Conservation (phyloP, 2,888 invertebrate species). For the Drosophila rubida region DNA sequence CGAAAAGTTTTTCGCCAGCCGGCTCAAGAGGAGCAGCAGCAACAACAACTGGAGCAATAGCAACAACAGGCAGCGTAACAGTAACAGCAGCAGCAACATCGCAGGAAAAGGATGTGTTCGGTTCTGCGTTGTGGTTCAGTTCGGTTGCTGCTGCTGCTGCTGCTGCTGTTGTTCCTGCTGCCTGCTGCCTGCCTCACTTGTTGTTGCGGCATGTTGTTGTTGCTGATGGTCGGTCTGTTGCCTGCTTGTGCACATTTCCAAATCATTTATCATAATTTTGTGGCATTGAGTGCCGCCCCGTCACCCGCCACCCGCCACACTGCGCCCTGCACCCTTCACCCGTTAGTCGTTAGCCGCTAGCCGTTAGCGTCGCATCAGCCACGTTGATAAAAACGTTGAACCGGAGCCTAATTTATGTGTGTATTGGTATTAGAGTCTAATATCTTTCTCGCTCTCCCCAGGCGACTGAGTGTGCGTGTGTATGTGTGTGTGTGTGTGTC, state of each 20-base stretch:
- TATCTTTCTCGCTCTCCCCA: constrained; percentile 6
- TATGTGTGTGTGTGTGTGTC: constrained; percentile 21
- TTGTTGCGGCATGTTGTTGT: constrained; percentile 25
- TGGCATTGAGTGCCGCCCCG: constrained; percentile 66
- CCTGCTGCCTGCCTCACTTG: constrained; percentile 50
- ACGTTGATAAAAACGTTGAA: constrained; percentile 77
- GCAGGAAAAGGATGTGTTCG: constrained; percentile 79
- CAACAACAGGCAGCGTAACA: constrained; percentile 12
- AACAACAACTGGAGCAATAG: constrained; percentile 31
- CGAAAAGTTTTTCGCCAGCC: constrained; percentile 72
- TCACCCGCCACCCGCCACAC: too few relatives aligned
- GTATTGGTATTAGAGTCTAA: constrained; percentile 65
- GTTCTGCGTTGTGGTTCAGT: constrained; percentile 74
- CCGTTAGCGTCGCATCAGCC: constrained; percentile 27
- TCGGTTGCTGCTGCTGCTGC: constrained; percentile 25
- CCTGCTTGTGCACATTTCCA: constrained; percentile 78
- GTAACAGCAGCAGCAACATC: constrained; percentile 11
- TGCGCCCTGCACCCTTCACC: background rate
- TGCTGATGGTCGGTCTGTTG: constrained; percentile 52
- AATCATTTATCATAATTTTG: constrained; percentile 80
- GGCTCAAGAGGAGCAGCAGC: constrained; percentile 43
- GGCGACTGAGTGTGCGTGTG: background rate
- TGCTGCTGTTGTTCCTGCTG: constrained; percentile 47
- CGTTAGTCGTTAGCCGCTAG: constrained; percentile 15
- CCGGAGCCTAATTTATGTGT: constrained; percentile 76